These are phyloP conservation scores for Neotoma lepida DNA, from an alignment of 2,113 vertebrate genomes.

Conservation along the genomic window DNA sequence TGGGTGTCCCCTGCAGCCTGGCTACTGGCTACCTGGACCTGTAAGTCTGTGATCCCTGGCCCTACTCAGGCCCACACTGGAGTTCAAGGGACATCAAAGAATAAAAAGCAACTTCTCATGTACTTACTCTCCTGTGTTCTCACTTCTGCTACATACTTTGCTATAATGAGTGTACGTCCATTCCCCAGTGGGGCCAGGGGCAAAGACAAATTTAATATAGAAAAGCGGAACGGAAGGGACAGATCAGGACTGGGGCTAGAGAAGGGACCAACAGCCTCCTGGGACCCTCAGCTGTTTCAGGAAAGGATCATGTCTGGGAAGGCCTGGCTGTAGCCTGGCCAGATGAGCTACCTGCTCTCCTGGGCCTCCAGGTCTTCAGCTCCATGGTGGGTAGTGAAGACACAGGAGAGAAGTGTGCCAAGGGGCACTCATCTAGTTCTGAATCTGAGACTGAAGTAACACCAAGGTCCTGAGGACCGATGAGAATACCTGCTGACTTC, in stretches of 20 bases:
- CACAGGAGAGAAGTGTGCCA: neutral
- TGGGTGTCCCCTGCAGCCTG: accelerated
- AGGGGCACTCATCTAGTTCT: neutral
- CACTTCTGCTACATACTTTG: neutral
- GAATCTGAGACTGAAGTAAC: neutral
- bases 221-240: neutral
- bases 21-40: neutral
- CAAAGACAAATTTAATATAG: neutral
- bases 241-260: neutral
- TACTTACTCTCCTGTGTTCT: neutral
- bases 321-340: neutral
- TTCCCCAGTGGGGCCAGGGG: neutral
- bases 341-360: neutral
- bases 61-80: neutral
- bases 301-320: neutral
- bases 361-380: neutral
- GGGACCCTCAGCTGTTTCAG: neutral
- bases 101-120: neutral
- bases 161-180: neutral
- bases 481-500: neutral
- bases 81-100: accelerated
- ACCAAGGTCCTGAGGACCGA: neutral
- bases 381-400: neutral
- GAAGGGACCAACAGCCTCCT: neutral
- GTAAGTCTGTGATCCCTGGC: accelerated